These are phyloP conservation scores for Istiophorus platypterus DNA, from an alignment of 2,113 vertebrate species.

Conservation along the genomic window DNA sequence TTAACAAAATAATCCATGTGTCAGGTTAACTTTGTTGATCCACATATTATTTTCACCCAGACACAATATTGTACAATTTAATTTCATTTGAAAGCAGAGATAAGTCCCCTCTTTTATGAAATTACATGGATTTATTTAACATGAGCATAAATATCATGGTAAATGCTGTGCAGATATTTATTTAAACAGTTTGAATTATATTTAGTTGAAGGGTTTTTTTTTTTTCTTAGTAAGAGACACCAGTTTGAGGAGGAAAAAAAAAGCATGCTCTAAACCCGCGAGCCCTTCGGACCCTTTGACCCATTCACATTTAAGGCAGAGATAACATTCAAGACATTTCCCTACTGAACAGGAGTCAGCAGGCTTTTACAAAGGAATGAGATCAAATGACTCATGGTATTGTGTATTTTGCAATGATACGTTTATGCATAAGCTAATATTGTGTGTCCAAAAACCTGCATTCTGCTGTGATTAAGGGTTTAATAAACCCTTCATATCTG, in stretches of 20 bases:
- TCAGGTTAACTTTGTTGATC: slow-evolving; percentile 52
- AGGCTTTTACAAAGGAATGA: not conserved
- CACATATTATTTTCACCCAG: slow-evolving; percentile 20
- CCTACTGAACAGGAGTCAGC: slow-evolving; percentile 24
- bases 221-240: not conserved
- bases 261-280: slow-evolving; percentile 1
- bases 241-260: not conserved
- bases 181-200: not conserved
- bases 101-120: slow-evolving; percentile 14
- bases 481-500: not conserved
- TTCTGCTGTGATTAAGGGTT: not conserved
- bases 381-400: slow-evolving; percentile 24
- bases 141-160: not conserved
- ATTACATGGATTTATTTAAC: slow-evolving; percentile 14
- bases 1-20: slow-evolving; percentile 50
- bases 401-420: not conserved
- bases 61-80: slow-evolving; percentile 23
- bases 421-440: not conserved
- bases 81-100: slow-evolving; percentile 28
- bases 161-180: not conserved
- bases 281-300: slow-evolving; percentile 34
- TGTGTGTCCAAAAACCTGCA: not conserved
- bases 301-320: slow-evolving; percentile 63
- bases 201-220: not conserved
- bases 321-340: slow-evolving; percentile 9